Conservation (phyloP, 1,140 invertebrate species). For the Trichoplusia ni region DNA sequence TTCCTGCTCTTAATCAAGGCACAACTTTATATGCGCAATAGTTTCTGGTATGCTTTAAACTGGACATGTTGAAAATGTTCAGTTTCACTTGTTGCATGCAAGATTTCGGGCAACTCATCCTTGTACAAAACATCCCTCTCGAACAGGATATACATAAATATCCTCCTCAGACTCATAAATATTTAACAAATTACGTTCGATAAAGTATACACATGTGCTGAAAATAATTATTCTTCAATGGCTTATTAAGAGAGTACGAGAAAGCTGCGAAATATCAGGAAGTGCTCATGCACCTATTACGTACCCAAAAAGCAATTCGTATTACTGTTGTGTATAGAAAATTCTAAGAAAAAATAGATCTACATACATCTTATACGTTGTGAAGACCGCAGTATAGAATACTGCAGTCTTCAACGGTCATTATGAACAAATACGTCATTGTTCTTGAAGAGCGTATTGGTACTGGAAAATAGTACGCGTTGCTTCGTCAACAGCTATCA, state of each 20-base stretch:
- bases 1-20: slow-evolving; percentile 69
- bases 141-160: background rate
- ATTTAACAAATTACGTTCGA: background rate
- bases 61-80: slow-evolving; percentile 41
- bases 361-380: too few species aligned
- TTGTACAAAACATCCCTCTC: background rate
- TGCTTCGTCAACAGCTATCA: slow-evolving; percentile 9
- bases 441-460: background rate
- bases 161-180: background rate
- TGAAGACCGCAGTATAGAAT: too few species aligned
- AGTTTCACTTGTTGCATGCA: slow-evolving; percentile 35
- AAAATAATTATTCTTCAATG: background rate
- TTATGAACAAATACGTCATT: slow-evolving; percentile 12
- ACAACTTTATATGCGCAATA: slow-evolving; percentile 37
- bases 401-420: background rate
- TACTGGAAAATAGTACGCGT: background rate
- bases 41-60: slow-evolving; percentile 52
- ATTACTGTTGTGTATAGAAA: too few species aligned
- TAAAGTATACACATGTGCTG: background rate
- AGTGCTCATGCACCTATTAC: background rate
- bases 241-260: background rate
- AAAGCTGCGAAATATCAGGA: background rate
- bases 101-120: background rate
- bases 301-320: too few species aligned
- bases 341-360: too few species aligned